Conservation (phyloP, 2,888 invertebrate genomes). For the Anagyrus pseudococci region DNA sequence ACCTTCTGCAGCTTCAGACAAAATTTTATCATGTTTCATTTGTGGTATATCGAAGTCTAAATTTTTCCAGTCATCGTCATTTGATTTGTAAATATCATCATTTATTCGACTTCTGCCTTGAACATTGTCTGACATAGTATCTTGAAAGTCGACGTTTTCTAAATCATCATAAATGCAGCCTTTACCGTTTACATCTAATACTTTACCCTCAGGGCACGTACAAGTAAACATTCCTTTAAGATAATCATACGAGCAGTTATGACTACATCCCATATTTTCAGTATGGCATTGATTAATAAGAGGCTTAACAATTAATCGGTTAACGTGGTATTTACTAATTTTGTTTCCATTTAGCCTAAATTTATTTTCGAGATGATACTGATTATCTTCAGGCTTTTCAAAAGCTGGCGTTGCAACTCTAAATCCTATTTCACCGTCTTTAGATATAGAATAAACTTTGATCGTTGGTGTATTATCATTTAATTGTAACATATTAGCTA, state of each 20-base stretch:
- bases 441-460: slow-evolving; percentile 54
- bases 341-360: slow-evolving; percentile 48
- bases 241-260: slow-evolving; percentile 73
- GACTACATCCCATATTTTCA: slow-evolving; percentile 71
- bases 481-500: slow-evolving; percentile 63
- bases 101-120: slow-evolving; percentile 54
- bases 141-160: slow-evolving; percentile 49
- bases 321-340: slow-evolving; percentile 53
- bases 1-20: slow-evolving; percentile 46
- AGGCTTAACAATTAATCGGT: slow-evolving; percentile 45
- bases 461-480: slow-evolving; percentile 44
- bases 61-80: slow-evolving; percentile 43
- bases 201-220: slow-evolving; percentile 68
- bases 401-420: slow-evolving; percentile 53
- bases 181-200: slow-evolving; percentile 63
- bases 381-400: slow-evolving; percentile 47
- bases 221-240: slow-evolving; percentile 70
- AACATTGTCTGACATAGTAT: slow-evolving; percentile 44
- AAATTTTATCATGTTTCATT: slow-evolving; percentile 44
- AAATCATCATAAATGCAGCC: slow-evolving; percentile 58
- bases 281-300: slow-evolving; percentile 72
- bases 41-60: slow-evolving; percentile 34
- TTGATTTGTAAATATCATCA: slow-evolving; percentile 43
- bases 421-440: slow-evolving; percentile 53
- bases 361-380: slow-evolving; percentile 49